Evolutionary conservation across 2,113 vertebrate species (phyloP).

Genomic region (Myotis lucifugus): DNA sequence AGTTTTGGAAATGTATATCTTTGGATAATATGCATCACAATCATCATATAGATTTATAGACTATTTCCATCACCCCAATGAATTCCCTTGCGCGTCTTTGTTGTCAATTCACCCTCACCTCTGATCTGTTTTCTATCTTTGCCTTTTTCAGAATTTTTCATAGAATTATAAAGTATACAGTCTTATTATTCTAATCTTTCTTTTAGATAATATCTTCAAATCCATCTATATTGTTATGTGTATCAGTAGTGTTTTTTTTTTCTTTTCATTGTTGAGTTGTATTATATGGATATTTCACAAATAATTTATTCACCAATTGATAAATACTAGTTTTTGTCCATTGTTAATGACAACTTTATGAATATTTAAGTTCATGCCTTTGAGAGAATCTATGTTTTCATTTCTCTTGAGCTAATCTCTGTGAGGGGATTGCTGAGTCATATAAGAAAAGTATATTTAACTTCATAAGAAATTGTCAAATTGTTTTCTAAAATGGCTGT

Average conservation of each 20-base stretch:
- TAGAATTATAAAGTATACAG: neutral
- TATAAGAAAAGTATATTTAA: neutral
- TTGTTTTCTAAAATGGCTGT: neutral
- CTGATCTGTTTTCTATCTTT: neutral
- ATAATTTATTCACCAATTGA: neutral
- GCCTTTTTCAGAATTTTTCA: neutral
- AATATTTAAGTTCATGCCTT: neutral
- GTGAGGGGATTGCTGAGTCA: neutral
- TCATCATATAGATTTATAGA: neutral
- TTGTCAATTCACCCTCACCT: neutral
- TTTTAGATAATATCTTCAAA: neutral
- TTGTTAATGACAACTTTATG: neutral
- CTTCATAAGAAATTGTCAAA: slow-evolving; percentile 11
- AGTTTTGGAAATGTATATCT: neutral
- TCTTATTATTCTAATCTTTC: neutral
- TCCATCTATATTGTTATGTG: neutral
- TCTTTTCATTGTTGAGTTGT: neutral
- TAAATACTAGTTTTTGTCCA: neutral
- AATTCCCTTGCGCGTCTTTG: neutral
- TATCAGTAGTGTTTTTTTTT: neutral
- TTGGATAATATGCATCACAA: neutral
- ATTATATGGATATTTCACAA: neutral
- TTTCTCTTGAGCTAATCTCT: neutral
- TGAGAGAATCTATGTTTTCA: neutral
- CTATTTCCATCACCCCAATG: neutral